A percentile compares a stretch with the other conserved stretches of the same genome.
phyloP scores from a whole-genome alignment of 1,140 invertebrate genomes.

The Acyrthosiphon pisum region DNA sequence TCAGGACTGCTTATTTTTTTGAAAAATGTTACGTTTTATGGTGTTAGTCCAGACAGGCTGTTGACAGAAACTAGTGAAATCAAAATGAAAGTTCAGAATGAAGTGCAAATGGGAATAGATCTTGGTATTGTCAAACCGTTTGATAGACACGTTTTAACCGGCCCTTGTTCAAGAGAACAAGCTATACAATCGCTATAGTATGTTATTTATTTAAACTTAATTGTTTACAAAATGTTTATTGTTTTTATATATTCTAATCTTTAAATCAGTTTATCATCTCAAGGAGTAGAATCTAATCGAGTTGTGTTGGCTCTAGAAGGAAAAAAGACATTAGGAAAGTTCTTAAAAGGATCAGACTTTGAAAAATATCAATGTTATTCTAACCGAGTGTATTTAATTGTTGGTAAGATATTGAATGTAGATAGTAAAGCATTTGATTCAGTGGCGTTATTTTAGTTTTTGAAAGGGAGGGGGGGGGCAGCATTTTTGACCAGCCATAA shows the following conservation, averaged over 20 bases:
- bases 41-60: not conserved
- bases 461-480: too few relatives aligned
- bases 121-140: conserved; percentile 53
- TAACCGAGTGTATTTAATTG: conserved; percentile 9
- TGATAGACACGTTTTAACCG: conserved; percentile 19
- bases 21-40: not conserved
- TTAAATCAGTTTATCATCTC: conserved; percentile 12
- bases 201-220: not conserved
- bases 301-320: conserved; percentile 47
- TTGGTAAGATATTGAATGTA: not conserved
- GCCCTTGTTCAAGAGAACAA: conserved; percentile 19
- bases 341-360: not conserved
- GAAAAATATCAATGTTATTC: conserved; percentile 16
- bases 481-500: too few relatives aligned
- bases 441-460: too few relatives aligned
- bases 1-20: conserved; percentile 52
- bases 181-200: conserved; percentile 55
- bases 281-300: conserved; percentile 18
- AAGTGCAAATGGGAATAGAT: conserved; percentile 45
- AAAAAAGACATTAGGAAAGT: not conserved
- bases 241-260: not conserved
- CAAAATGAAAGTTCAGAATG: conserved; percentile 42
- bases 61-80: not conserved
- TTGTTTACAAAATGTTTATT: not conserved
- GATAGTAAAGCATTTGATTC: too few relatives aligned